Conservation (phyloP, 2,888 invertebrate genomes). For the Acleris holmiana region DNA sequence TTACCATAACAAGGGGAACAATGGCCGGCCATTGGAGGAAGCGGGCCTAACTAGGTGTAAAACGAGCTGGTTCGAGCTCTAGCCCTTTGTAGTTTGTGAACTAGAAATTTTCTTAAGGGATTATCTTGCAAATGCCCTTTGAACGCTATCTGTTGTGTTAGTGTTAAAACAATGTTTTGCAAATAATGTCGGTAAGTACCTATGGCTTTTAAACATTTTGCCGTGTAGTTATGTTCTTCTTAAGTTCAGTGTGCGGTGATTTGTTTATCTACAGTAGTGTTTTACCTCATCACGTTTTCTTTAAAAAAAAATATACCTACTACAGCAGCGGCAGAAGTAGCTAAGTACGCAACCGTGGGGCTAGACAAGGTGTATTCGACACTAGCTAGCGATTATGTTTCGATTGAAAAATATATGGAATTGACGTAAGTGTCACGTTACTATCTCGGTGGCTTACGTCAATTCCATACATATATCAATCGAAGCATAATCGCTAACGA, state of each 20-base stretch:
- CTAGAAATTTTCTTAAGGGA: conserved; percentile 39
- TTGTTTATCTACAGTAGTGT: background rate
- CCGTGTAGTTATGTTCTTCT: conserved; percentile 8
- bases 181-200: conserved; percentile 10
- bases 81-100: conserved; percentile 43
- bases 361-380: too few relatives aligned
- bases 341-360: too few relatives aligned
- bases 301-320: too few relatives aligned
- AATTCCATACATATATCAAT: too few relatives aligned
- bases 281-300: too few relatives aligned
- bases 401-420: too few relatives aligned
- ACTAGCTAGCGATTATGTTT: too few relatives aligned
- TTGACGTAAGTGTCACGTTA: too few relatives aligned
- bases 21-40: conserved; percentile 46
- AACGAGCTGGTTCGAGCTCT: conserved; percentile 60
- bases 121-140: conserved; percentile 38
- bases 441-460: too few relatives aligned
- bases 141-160: conserved; percentile 22
- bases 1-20: conserved; percentile 75
- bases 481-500: too few relatives aligned
- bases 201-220: conserved; percentile 20
- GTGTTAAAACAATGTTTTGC: conserved; percentile 24
- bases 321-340: too few relatives aligned
- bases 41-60: conserved; percentile 74
- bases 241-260: background rate